Evolutionary conservation across 2,797 vertebrate genomes (phyloP).

Genomic region (Callimico goeldii): DNA sequence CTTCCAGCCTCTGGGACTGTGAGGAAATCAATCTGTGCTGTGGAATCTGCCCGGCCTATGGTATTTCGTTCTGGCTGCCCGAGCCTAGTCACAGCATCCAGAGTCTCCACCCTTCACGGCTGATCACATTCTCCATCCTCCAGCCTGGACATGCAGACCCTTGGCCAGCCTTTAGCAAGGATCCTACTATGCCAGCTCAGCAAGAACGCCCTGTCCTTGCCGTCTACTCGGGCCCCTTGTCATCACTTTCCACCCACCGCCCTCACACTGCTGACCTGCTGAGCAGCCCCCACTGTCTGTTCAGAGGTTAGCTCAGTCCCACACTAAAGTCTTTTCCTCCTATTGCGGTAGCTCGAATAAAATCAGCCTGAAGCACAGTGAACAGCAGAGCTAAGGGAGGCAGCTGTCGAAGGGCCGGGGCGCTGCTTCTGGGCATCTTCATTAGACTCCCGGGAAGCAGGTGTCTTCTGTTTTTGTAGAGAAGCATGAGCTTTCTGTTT

Average conservation of each 20-base stretch:
- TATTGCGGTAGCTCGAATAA: background rate
- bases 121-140: rapidly evolving
- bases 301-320: background rate
- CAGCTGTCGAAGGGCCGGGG: background rate
- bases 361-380: background rate
- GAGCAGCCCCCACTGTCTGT: background rate
- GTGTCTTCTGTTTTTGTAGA: background rate
- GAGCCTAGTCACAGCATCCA: background rate
- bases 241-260: rapidly evolving
- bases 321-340: background rate
- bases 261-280: background rate
- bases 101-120: background rate
- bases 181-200: background rate
- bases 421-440: background rate
- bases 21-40: rapidly evolving
- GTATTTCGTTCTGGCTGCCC: rapidly evolving
- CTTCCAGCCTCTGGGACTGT: background rate
- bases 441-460: rapidly evolving
- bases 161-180: background rate
- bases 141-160: background rate
- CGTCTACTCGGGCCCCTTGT: rapidly evolving
- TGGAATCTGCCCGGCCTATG: rapidly evolving
- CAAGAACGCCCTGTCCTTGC: background rate
- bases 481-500: background rate
- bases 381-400: rapidly evolving